phyloP scores from a whole-genome alignment of 2,888 invertebrate genomes.

The Cheilosia vernalis region DNA sequence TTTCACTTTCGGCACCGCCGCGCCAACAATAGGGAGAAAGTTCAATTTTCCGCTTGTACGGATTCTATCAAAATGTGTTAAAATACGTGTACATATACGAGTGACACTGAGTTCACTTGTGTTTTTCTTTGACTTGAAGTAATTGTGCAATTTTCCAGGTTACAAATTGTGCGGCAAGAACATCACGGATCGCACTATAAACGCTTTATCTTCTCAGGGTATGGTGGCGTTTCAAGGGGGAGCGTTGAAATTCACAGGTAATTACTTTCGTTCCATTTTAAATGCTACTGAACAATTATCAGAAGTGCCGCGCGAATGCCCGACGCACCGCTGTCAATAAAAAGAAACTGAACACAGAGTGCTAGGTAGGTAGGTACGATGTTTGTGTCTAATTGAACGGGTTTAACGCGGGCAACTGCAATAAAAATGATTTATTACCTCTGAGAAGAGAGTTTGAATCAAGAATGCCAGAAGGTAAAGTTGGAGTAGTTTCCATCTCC shows the following conservation, averaged over 20 bases:
- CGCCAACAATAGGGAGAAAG: constrained; percentile 9
- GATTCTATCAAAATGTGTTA: constrained; percentile 16
- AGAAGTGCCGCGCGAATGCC: constrained; percentile 21
- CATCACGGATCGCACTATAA: background rate
- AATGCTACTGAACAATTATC: constrained; percentile 52
- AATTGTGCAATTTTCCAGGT: constrained; percentile 49
- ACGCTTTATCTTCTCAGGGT: background rate
- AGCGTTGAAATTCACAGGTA: constrained; percentile 41
- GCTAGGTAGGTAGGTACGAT: background rate
- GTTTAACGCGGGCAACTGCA: constrained; percentile 42
- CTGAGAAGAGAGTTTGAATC: background rate
- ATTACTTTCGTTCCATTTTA: constrained; percentile 48
- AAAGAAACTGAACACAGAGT: background rate
- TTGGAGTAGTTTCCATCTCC: too few species aligned
- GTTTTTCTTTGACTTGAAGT: background rate
- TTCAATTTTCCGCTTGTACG: constrained; percentile 33
- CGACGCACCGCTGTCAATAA: constrained; percentile 16
- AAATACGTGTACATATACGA: too few species aligned
- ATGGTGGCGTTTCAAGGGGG: background rate
- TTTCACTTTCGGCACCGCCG: constrained; percentile 16
- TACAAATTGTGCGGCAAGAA: constrained; percentile 1
- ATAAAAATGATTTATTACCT: constrained; percentile 49
- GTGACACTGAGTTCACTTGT: constrained; percentile 26
- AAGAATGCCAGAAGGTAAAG: background rate
- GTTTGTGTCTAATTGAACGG: constrained; percentile 53